Conservation (phyloP, 2,113 vertebrate genomes). For the Chauna torquata region DNA sequence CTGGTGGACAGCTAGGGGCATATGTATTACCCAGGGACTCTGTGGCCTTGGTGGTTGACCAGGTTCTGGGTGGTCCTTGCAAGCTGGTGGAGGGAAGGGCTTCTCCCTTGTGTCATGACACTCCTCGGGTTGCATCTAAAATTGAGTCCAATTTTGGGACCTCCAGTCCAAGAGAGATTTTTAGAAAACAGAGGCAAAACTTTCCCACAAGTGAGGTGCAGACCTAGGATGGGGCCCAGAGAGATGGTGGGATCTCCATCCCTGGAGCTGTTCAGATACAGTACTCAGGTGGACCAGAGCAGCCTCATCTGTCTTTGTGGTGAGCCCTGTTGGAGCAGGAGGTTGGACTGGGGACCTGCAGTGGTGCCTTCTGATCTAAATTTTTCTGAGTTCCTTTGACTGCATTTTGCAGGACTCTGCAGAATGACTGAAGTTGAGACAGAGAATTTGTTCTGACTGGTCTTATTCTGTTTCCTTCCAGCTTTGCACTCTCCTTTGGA, state of each 20-base stretch:
- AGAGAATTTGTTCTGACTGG: background rate
- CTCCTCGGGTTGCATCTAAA: background rate
- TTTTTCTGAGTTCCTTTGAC: background rate
- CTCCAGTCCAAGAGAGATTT: background rate
- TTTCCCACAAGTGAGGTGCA: background rate
- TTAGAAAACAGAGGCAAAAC: background rate
- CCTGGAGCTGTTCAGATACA: background rate
- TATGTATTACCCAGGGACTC: background rate
- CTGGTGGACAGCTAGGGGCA: background rate
- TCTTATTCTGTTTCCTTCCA: background rate
- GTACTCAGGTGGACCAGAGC: background rate
- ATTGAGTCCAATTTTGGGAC: background rate
- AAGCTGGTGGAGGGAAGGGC: background rate
- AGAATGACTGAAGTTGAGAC: background rate
- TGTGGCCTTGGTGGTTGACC: background rate
- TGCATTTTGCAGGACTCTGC: background rate
- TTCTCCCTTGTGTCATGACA: background rate
- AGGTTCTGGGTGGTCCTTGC: background rate
- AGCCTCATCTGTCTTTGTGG: background rate
- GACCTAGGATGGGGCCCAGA: background rate
- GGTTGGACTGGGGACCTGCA: background rate
- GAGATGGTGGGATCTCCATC: background rate
- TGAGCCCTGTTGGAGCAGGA: background rate
- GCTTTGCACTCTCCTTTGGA: background rate
- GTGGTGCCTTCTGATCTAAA: background rate